Evolutionary conservation across 2,888 invertebrate species (phyloP).

Genomic region (Cephalotes varians): DNA sequence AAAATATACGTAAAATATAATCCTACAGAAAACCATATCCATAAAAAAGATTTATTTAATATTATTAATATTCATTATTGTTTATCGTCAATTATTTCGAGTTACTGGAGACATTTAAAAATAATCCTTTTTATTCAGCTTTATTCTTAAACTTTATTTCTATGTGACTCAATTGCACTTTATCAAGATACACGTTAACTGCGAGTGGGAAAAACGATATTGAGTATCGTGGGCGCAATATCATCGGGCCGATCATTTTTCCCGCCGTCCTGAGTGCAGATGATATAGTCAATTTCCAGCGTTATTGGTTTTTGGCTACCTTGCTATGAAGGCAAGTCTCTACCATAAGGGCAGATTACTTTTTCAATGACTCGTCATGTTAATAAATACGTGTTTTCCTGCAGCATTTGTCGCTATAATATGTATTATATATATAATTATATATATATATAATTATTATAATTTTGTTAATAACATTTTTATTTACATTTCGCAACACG

Average conservation of each 20-base stretch:
- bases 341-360: slow-evolving; percentile 31
- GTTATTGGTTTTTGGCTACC: slow-evolving; percentile 47
- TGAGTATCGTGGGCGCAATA: slow-evolving; percentile 46
- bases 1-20: not conserved
- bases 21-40: not conserved
- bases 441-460: too few relatives aligned
- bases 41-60: not conserved
- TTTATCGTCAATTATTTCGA: not conserved
- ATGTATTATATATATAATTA: too few relatives aligned
- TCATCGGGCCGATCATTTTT: slow-evolving; percentile 49
- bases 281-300: slow-evolving; percentile 52
- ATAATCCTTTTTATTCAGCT: not conserved
- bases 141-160: slow-evolving; percentile 24
- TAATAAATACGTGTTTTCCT: slow-evolving; percentile 33
- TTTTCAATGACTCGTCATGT: slow-evolving; percentile 11
- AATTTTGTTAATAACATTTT: not conserved
- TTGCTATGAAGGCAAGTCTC: slow-evolving; percentile 23
- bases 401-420: not conserved
- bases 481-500: not conserved
- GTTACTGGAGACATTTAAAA: slow-evolving; percentile 3
- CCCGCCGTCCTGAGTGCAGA: slow-evolving; percentile 43
- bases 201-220: slow-evolving; percentile 43
- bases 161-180: slow-evolving; percentile 4
- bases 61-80: not conserved
- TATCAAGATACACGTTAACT: slow-evolving; percentile 49